Percentiles rank a stretch among this genome's conserved stretches.
Evolutionary conservation across 2,888 invertebrate genomes (phyloP).

Genomic region (Altica lythri): DNA sequence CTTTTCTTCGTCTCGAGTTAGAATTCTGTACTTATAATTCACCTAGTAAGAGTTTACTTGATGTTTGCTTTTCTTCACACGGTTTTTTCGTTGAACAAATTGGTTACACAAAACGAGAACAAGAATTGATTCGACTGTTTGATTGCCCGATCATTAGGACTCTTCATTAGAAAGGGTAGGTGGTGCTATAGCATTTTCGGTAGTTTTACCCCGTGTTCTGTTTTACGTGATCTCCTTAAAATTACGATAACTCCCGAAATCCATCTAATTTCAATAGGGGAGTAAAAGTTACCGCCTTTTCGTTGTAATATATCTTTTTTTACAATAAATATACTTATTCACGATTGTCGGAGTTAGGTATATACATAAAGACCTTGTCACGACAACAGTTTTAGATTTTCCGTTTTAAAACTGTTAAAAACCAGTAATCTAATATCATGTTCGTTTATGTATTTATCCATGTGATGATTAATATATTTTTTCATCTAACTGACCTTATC

Average conservation of each 20-base stretch:
- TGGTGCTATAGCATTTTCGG: constrained; percentile 18
- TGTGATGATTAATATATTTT: background rate
- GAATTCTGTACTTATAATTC: background rate
- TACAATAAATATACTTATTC: background rate
- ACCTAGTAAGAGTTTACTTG: constrained; percentile 2
- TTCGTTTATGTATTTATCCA: background rate
- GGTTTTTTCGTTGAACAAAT: constrained; percentile 14
- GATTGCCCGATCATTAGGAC: constrained; percentile 21
- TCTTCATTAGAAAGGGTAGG: constrained; percentile 23
- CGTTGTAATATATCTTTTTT: background rate
- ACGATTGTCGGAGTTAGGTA: background rate
- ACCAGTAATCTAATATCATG: background rate
- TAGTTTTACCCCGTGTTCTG: constrained; percentile 17
- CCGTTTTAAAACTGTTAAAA: no score
- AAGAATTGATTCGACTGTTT: constrained; percentile 21
- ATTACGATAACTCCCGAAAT: constrained; percentile 32
- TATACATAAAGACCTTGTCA: background rate
- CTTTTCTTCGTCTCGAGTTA: background rate
- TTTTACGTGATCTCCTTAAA: constrained; percentile 30
- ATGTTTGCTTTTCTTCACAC: constrained; percentile 14
- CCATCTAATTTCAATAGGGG: constrained; percentile 24
- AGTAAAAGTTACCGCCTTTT: background rate
- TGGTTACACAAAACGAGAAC: constrained; percentile 22
- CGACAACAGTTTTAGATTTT: background rate
- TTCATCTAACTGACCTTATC: no score